Conservation (phyloP, 2,797 vertebrate genomes). For the Moxostoma hubbsi region DNA sequence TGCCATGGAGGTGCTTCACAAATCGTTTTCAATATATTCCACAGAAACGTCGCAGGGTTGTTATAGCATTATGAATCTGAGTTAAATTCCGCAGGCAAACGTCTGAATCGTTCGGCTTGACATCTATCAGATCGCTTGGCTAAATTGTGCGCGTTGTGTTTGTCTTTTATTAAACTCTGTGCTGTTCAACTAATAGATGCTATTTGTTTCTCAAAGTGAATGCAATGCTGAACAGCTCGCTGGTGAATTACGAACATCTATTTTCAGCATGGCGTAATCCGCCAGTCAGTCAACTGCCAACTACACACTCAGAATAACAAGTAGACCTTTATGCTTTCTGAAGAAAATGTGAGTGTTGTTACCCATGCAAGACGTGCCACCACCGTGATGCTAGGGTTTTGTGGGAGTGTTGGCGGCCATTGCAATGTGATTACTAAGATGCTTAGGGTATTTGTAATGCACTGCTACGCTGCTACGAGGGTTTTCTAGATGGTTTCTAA, state of each 20-base stretch:
- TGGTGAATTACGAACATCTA: not conserved
- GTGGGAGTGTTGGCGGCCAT: not conserved
- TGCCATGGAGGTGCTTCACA: slow-evolving; percentile 1
- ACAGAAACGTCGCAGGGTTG: slow-evolving; percentile 6
- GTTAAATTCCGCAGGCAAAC: slow-evolving; percentile 10
- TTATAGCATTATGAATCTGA: slow-evolving; percentile 36
- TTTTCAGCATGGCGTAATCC: no score
- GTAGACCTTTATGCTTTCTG: no score
- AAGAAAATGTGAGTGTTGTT: not conserved
- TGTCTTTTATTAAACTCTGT: slow-evolving; percentile 26
- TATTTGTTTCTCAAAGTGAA: slow-evolving; percentile 7
- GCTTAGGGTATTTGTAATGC: no score
- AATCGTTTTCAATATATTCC: not conserved
- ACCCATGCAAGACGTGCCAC: not conserved
- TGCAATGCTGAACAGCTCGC: not conserved
- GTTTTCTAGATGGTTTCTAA: no score
- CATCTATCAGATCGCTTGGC: not conserved
- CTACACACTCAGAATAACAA: not conserved
- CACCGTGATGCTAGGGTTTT: not conserved
- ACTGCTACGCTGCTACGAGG: not conserved
- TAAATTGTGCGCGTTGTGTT: slow-evolving; percentile 30
- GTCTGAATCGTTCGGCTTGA: slow-evolving; percentile 15
- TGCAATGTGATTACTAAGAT: not conserved
- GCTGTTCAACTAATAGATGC: slow-evolving; percentile 31
- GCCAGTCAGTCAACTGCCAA: not conserved